phyloP scores from a whole-genome alignment of 2,797 vertebrate species.

The Sebastiscus tertius region DNA sequence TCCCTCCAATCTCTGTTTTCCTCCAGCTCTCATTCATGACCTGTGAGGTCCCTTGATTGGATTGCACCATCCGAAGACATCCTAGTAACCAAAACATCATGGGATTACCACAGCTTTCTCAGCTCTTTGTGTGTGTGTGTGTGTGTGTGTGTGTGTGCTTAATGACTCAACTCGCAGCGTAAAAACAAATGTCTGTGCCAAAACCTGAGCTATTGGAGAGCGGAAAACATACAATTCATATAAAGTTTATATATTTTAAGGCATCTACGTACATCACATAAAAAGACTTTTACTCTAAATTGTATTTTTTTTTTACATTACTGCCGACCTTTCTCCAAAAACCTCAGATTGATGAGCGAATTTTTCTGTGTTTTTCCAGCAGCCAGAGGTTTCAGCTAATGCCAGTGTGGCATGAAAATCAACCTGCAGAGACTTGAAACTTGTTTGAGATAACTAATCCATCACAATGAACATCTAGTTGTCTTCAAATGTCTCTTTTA shows the following conservation, averaged over 20 bases:
- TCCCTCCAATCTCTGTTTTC: constrained; percentile 26
- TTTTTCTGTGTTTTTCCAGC: not conserved
- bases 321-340: not conserved
- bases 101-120: constrained; percentile 59
- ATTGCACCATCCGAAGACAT: constrained; percentile 54
- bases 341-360: not conserved
- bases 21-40: constrained; percentile 39
- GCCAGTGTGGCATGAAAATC: not conserved
- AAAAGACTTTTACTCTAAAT: not conserved
- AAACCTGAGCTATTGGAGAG: not conserved
- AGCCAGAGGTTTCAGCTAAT: not conserved
- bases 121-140: constrained; percentile 17
- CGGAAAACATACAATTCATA: not conserved
- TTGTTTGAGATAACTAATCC: not conserved
- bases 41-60: constrained; percentile 52
- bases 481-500: not conserved
- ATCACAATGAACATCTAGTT: not conserved
- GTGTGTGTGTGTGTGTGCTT: constrained; percentile 15
- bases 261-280: constrained; percentile 4
- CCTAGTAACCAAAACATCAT: constrained; percentile 49
- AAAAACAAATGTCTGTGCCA: constrained; percentile 10
- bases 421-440: constrained; percentile 9
- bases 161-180: constrained; percentile 22
- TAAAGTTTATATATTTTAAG: not conserved
- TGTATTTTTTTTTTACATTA: not conserved